Base-by-base conservation (phyloP, 1,140 invertebrate species). In the Orius laevigatus region DNA sequence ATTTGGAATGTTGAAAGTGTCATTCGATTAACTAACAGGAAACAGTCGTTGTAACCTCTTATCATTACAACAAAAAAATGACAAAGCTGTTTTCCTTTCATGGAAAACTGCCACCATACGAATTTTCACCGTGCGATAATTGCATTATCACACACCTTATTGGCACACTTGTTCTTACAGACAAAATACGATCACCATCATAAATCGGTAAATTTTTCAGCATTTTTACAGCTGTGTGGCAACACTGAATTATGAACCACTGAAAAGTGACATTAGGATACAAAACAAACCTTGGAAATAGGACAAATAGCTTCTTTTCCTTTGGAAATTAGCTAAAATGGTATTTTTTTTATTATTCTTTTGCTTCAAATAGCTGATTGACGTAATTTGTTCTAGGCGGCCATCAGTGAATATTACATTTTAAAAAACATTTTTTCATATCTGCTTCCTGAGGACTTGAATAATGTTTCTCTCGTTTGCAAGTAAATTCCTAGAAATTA, bases 351-450 rank as follows among this genome's bases (percentile, higher is more conserved):
- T 18, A 42, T 42, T 42, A 3, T 9, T 45, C 16, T 25, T 46
- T 1, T 1, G 2, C 15, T 46, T 1, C n/a, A n/a, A n/a, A n/a
- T n/a, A n/a, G n/a, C n/a, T n/a, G n/a, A n/a, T n/a, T n/a, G n/a
- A n/a, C n/a, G n/a, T n/a, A 46, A 32, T 32, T 32, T 31, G 44
- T 32, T 11, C 44, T 46, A n/a, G 44, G 44, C 8, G 1, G 20
- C 20, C 34, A 46, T 12, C 32, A 31, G 34, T 46, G 19, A 46
- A 34, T 46, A 46, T 46, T 20, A 12, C 5, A 12, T 46, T 46
- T 34, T 46, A 18, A 25, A 31, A 31, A 14, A 14, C 31, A 32
- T 46, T 16, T 46, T 46, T 46, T 46, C 44, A n/a, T 33, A 31
- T 18, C 18, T 46, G 11, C 3, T 32, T 8, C 34, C 44, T 12